These are phyloP conservation scores for Oceanites oceanicus DNA, from an alignment of 2,113 vertebrate species.

Conservation along the genomic window DNA sequence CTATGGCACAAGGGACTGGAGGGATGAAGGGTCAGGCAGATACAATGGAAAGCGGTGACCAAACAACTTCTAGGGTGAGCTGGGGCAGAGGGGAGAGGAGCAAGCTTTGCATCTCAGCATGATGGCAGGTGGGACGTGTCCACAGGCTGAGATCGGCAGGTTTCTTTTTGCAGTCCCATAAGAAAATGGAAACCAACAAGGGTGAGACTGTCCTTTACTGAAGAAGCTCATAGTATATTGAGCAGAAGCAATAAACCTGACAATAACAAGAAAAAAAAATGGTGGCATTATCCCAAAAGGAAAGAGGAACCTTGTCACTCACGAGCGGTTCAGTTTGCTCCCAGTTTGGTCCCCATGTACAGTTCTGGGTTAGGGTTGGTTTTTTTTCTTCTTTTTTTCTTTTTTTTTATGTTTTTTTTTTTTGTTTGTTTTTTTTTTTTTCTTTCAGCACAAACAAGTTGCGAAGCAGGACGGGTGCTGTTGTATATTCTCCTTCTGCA, in stretches of 20 bases:
- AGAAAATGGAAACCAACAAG: slow-evolving; percentile 42
- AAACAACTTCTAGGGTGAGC: slow-evolving; percentile 21
- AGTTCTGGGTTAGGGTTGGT: slow-evolving; percentile 41
- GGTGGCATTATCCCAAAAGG: slow-evolving; percentile 64
- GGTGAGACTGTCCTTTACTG: slow-evolving; percentile 64
- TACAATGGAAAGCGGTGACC: slow-evolving; percentile 15
- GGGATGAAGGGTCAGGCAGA: neutral
- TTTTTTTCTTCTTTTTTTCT: neutral
- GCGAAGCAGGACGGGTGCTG: slow-evolving; percentile 70
- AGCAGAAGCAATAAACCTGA: slow-evolving; percentile 74
- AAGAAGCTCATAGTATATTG: slow-evolving; percentile 71
- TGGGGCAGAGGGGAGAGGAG: neutral
- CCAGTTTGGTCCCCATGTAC: slow-evolving; percentile 66
- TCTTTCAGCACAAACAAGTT: slow-evolving; percentile 65
- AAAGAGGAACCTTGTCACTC: slow-evolving; percentile 65
- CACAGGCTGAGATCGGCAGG: neutral
- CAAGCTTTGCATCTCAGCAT: slow-evolving; percentile 43
- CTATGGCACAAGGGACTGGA: neutral
- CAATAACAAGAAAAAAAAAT: slow-evolving; percentile 61
- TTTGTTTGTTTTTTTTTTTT: neutral
- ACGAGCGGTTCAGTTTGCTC: slow-evolving; percentile 68
- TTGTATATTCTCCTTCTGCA: slow-evolving; percentile 63
- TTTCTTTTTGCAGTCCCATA: slow-evolving; percentile 40
- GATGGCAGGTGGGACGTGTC: neutral
- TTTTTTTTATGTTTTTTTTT: neutral